A percentile compares a stretch with the other conserved stretches of the same genome.
Evolutionary conservation across 2,888 invertebrate genomes (phyloP).

Genomic region (Dryobota labecula): DNA sequence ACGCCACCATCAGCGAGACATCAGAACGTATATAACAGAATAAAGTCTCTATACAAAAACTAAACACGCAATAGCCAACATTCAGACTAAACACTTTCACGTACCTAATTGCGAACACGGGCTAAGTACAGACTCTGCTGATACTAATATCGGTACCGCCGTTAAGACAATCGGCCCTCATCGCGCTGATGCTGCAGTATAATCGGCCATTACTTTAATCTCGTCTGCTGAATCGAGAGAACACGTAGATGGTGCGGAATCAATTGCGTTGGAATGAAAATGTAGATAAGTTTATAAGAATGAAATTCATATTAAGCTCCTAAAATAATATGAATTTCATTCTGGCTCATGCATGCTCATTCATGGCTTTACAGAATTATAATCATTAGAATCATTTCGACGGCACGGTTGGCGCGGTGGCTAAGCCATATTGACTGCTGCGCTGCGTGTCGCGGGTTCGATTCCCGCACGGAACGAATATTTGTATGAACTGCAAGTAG

Average conservation of each 20-base stretch:
- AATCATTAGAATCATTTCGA: too few species aligned
- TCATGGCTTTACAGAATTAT: too few species aligned
- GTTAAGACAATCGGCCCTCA: conserved; percentile 58
- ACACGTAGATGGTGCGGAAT: conserved; percentile 26
- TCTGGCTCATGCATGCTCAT: too few species aligned
- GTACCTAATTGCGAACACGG: conserved; percentile 25
- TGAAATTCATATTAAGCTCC: too few species aligned
- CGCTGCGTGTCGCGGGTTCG: too few species aligned
- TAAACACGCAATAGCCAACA: not conserved
- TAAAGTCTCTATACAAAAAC: not conserved
- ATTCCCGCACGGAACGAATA: too few species aligned
- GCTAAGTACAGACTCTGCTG: conserved; percentile 35
- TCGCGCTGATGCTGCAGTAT: conserved; percentile 44
- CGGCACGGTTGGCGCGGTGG: too few species aligned
- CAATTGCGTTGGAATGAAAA: conserved; percentile 27
- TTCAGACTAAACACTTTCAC: conserved; percentile 16
- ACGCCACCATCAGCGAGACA: too few species aligned
- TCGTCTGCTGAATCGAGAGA: conserved; percentile 38
- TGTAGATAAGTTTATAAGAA: not conserved
- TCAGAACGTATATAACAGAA: not conserved
- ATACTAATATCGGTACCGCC: conserved; percentile 39
- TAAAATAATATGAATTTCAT: too few species aligned
- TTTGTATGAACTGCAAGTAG: too few species aligned
- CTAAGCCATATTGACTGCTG: too few species aligned
- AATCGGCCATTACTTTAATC: conserved; percentile 63